Evolutionary conservation across 1,140 invertebrate genomes (phyloP).

Genomic region (Aporrectodea caliginosa): DNA sequence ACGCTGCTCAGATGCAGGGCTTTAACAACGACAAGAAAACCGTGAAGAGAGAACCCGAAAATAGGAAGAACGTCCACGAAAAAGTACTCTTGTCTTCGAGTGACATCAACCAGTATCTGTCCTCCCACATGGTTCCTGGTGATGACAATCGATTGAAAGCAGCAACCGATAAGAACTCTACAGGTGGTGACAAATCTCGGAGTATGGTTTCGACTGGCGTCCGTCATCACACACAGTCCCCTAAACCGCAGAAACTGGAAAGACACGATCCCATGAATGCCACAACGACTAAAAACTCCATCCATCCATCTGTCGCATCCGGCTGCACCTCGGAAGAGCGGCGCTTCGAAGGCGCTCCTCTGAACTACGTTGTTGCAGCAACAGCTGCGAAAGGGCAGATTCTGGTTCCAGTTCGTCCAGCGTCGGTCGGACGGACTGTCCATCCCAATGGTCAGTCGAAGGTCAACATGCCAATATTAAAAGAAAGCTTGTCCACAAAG

Average conservation of each 20-base stretch:
- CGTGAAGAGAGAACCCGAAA: background rate
- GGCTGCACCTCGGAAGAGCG: no score
- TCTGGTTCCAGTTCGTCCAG: background rate
- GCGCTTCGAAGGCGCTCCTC: no score
- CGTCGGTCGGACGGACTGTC: no score
- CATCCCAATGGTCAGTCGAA: background rate
- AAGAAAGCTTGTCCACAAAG: background rate
- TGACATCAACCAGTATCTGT: background rate
- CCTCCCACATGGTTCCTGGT: background rate
- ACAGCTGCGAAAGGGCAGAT: background rate
- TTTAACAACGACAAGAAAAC: background rate
- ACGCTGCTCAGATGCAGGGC: background rate
- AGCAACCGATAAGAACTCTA: no score
- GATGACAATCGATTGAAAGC: no score
- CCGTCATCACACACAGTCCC: background rate
- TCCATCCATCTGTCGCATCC: no score
- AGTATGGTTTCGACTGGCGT: background rate
- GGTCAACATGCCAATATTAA: background rate
- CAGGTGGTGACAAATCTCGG: no score
- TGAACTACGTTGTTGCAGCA: background rate
- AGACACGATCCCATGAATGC: background rate
- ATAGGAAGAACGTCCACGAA: background rate
- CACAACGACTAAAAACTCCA: background rate
- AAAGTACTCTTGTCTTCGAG: background rate
- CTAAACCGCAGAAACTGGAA: background rate